Evolutionary conservation across 2,888 invertebrate genomes (phyloP), one percentile per base, ranked within the genome.

Genomic region (Scaeva pyrastri): DNA sequence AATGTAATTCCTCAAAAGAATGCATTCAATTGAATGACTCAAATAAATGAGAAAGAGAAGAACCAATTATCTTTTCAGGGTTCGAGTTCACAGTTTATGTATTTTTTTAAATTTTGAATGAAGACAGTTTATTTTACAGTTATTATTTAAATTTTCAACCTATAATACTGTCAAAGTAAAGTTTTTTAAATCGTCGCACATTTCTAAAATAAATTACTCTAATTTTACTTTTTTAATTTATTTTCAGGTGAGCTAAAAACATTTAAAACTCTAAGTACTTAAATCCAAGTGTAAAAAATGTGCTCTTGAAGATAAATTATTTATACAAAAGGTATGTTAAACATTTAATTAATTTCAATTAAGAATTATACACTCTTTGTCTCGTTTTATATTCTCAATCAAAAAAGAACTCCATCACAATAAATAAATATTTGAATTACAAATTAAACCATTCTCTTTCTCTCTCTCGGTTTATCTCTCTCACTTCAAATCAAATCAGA

Each of bases 391-490:
- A 19, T 60, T 48, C 2, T 50, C 8, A 66, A 26, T 26, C 2
- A 31, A 31, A 31, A 50, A 14, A 66, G 48, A 48, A 48, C 21
- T 41, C 19, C 41, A 60, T n/a, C 19, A 56, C 5, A 36, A 31
- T 71, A 39, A 50, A 31, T 45, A 78, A 76, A 81, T 74, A 55
- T 86, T 86, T 81, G 55, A 50, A 58, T 45, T 60, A 73, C 86
- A 86, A 86, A 86, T 82, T 78, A 81, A 86, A 81, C 77, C 70
- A 72, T 43, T 48, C 36, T 70, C 68, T 78, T n/a, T n/a, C n/a
- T n/a, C n/a, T n/a, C n/a, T n/a, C n/a, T n/a, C n/a, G n/a, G n/a
- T n/a, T n/a, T n/a, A n/a, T n/a, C n/a, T n/a, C 31, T 7, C 31
- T 31, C 31, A 7, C 31, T 31, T 1, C 50, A 64, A 68, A 64